Evolutionary conservation across 2,797 vertebrate genomes (phyloP), one percentile per base, ranked within the genome.

Genomic region (Myripristis jacobus): DNA sequence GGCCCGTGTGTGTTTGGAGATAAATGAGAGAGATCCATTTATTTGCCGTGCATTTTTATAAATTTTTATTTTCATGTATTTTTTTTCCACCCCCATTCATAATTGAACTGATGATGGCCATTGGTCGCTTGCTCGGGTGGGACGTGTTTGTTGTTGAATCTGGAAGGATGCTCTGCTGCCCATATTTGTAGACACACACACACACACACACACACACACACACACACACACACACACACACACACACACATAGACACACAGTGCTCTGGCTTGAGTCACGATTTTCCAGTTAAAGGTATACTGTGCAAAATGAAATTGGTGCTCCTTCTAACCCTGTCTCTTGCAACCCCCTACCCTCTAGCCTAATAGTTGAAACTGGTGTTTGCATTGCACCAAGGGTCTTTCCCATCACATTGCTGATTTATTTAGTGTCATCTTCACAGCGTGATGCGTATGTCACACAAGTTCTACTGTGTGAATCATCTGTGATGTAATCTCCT

Each of bases 401-500:
- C 21, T 48, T 18, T 60, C 6, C 46, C 24, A 38, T 73, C 75
- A 72, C 46, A 46, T 31, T 60, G 48, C 34, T 41, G 36, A 31
- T 73, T 66, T 70, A 56, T 83, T 59, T 70, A 48, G 41, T 68
- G 65, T 67, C 53, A 66, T 67, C 61, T 53, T 64, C 62, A 71
- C 74, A 70, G 69, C 41, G n/a, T n/a, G 70, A 77, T 82, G 77
- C 66, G 86, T 1, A 73, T 54, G 83, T 64, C 50, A 53, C 80
- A 75, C 88, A 86, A 87, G 78, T 89, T 88, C 80, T 86, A 77
- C 86, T 81, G 70, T 19, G 68, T 90, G 90, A 94, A 87, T 93
- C 89, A 90, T 90, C 78, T 86, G 85, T 93, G 92, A 92, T 87
- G 90, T 92, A 90, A 94, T 90, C 82, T 66, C 21, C 55, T 56